These are phyloP conservation scores for Agapostemon virescens DNA, from an alignment of 2,888 invertebrate genomes.

Conservation along the genomic window DNA sequence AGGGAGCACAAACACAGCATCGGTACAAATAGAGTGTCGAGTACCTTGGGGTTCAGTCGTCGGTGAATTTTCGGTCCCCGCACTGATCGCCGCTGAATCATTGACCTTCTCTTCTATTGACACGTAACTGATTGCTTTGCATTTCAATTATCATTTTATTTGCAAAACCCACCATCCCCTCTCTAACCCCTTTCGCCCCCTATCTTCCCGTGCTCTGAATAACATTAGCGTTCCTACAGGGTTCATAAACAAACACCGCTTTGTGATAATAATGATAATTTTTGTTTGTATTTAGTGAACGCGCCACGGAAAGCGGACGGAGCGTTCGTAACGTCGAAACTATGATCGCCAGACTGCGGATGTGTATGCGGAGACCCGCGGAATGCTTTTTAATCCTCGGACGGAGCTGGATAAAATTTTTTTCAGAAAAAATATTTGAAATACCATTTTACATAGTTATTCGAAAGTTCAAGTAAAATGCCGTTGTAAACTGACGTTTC, in stretches of 20 bases:
- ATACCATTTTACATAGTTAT: no score
- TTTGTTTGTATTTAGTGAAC: background rate
- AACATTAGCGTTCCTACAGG: background rate
- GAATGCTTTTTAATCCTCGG: no score
- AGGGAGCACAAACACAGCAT: background rate
- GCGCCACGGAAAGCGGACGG: background rate
- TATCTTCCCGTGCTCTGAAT: background rate
- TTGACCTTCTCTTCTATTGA: background rate
- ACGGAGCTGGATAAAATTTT: no score
- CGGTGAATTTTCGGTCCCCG: background rate
- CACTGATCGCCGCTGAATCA: background rate
- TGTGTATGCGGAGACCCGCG: background rate
- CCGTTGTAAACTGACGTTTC: no score
- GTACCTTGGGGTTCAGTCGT: slow-evolving; percentile 3
- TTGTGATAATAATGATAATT: background rate
- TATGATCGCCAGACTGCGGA: background rate
- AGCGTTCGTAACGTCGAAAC: background rate
- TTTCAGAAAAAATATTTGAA: no score
- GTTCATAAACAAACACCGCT: background rate
- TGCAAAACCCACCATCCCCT: background rate
- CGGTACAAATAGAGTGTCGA: slow-evolving; percentile 6
- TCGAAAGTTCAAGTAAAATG: no score
- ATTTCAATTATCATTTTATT: slow-evolving; percentile 9
- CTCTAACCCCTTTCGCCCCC: background rate
- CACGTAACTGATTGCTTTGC: slow-evolving; percentile 7